Percentiles rank a stretch among this genome's conserved stretches.
These are phyloP conservation scores for Poeciliopsis gracilis DNA, from an alignment of 2,797 vertebrate genomes.

Conservation along the genomic window DNA sequence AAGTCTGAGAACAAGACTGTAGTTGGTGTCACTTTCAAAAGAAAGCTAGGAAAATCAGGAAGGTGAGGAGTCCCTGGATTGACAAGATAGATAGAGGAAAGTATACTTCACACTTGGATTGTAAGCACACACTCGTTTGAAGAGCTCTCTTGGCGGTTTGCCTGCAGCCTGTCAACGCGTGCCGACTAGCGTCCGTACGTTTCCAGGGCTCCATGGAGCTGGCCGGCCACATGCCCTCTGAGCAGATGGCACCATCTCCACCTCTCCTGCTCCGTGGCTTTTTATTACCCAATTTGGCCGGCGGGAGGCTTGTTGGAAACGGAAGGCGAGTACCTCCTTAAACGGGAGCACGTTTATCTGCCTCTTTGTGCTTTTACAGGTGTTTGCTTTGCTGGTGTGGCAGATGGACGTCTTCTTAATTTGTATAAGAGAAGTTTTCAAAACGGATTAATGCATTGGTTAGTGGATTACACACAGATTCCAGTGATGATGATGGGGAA, in stretches of 20 bases:
- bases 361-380: constrained; percentile 52
- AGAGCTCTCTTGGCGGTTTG: constrained; percentile 48
- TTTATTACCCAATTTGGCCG: constrained; percentile 56
- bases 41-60: constrained; percentile 5
- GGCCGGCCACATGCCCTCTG: constrained; percentile 20
- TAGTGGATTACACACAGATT: constrained; percentile 9
- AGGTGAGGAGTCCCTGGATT: not conserved
- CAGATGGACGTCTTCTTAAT: constrained; percentile 52
- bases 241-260: constrained; percentile 53
- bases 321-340: constrained; percentile 11
- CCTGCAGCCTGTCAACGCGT: constrained; percentile 41
- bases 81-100: constrained; percentile 22
- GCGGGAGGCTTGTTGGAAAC: constrained; percentile 18
- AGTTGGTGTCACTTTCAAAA: not conserved
- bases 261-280: constrained; percentile 31
- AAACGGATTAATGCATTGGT: not conserved
- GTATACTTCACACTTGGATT: constrained; percentile 17
- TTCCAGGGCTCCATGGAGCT: constrained; percentile 6
- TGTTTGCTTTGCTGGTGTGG: constrained; percentile 44
- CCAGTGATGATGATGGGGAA: not conserved
- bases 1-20: not conserved
- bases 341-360: constrained; percentile 37
- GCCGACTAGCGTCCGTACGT: constrained; percentile 28
- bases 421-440: constrained; percentile 21
- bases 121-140: constrained; percentile 34